phyloP scores from a whole-genome alignment of 2,888 invertebrate genomes.

The Tortricodes alternella region DNA sequence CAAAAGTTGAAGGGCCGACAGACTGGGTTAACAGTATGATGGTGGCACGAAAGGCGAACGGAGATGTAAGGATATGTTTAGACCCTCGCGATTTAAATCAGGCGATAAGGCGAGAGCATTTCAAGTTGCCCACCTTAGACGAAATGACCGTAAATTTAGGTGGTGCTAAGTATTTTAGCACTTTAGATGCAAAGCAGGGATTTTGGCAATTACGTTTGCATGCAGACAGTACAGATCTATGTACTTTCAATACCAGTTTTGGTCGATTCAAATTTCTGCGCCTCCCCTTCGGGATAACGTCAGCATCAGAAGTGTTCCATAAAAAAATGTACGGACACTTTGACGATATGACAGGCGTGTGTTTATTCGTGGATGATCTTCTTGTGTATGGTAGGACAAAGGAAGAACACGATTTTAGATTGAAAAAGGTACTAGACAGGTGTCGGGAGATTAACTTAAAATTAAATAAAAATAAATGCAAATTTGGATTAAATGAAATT shows the following conservation, averaged over 20 bases:
- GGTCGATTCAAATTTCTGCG: conserved; percentile 8
- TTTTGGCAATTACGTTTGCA: neutral
- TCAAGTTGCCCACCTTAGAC: conserved; percentile 24
- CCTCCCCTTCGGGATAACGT: neutral
- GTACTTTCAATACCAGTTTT: neutral
- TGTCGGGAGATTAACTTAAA: conserved; percentile 1
- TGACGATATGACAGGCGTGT: neutral
- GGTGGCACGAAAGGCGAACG: conserved; percentile 14
- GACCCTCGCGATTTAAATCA: conserved; percentile 32
- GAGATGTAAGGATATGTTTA: conserved; percentile 15
- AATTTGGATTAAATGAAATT: conserved; percentile 10
- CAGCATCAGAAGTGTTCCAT: neutral
- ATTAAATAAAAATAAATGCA: conserved; percentile 9
- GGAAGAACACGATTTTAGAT: neutral
- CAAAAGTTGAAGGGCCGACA: no score
- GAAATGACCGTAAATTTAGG: conserved; percentile 27
- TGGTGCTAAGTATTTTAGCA: conserved; percentile 28
- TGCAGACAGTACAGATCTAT: neutral
- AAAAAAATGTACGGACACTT: neutral
- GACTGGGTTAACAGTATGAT: no score
- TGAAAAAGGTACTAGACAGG: neutral
- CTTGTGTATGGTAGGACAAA: neutral
- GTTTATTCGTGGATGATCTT: neutral
- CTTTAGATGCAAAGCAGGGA: conserved; percentile 7
- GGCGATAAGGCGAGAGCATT: conserved; percentile 31